A percentile compares a stretch with the other conserved stretches of the same genome.
These are phyloP conservation scores for Triops cancriformis DNA, from an alignment of 1,140 invertebrate species.

Conservation along the genomic window DNA sequence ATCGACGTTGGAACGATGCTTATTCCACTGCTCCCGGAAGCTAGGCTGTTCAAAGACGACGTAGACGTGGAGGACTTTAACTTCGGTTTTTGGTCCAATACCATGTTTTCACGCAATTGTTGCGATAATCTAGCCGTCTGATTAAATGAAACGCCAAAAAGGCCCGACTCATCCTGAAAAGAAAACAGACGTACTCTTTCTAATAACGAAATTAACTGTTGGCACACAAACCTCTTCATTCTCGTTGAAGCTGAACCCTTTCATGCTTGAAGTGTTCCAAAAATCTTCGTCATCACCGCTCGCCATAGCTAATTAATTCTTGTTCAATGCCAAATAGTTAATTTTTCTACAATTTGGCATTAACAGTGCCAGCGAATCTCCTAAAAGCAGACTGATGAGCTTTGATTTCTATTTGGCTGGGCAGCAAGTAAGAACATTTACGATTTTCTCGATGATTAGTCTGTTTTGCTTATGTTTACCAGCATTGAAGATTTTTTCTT, in stretches of 20 bases:
- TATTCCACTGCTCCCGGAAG: neutral
- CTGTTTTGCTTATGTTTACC: too few relatives aligned
- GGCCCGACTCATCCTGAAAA: neutral
- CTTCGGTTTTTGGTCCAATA: neutral
- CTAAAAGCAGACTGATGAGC: too few relatives aligned
- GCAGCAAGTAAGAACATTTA: too few relatives aligned
- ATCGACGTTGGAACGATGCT: neutral
- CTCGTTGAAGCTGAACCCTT: neutral
- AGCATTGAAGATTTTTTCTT: too few relatives aligned
- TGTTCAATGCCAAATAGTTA: too few relatives aligned
- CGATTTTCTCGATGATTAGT: too few relatives aligned
- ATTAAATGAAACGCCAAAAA: neutral
- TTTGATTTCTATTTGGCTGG: too few relatives aligned
- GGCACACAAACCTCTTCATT: neutral
- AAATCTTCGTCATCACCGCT: neutral
- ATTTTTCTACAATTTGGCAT: too few relatives aligned
- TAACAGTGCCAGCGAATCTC: too few relatives aligned
- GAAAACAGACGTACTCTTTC: neutral
- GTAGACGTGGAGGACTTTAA: neutral
- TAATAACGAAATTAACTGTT: neutral
- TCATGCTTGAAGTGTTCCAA: constrained; percentile 1
- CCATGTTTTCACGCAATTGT: neutral
- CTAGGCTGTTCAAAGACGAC: neutral
- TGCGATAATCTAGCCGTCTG: neutral
- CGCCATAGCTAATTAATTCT: neutral